phyloP scores from a whole-genome alignment of 2,113 vertebrate genomes.

The Speoplatyrhinus poulsoni region DNA sequence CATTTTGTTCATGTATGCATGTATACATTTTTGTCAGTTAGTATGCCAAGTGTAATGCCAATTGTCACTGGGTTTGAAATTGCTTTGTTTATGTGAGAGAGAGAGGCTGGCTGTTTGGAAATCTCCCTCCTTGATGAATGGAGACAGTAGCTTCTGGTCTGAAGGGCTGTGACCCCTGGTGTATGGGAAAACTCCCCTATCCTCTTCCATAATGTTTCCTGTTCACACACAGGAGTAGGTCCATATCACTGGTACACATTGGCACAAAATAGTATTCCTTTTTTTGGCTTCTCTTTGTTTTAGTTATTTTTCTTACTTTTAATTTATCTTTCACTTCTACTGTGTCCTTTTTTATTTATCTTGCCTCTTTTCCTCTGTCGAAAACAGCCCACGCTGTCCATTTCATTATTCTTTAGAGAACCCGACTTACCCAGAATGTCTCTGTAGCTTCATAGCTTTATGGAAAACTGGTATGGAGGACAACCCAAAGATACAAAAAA shows the following conservation, averaged over 20 bases:
- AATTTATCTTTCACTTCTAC: background rate
- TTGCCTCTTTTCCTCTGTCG: background rate
- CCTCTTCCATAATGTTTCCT: constrained; percentile 1
- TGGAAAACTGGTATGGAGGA: constrained; percentile 61
- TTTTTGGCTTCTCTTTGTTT: background rate
- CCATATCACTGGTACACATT: too few species aligned
- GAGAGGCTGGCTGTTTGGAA: constrained; percentile 17
- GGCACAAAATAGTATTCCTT: too few species aligned
- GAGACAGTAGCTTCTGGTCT: constrained; percentile 44
- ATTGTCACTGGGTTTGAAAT: background rate
- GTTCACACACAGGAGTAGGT: background rate
- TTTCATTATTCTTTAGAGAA: background rate
- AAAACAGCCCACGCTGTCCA: background rate
- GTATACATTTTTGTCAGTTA: background rate
- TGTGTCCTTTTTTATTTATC: constrained; percentile 1
- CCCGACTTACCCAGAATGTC: background rate
- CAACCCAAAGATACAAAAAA: constrained; percentile 51
- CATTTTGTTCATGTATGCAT: too few species aligned
- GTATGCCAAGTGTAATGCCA: background rate
- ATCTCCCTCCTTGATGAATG: constrained; percentile 31
- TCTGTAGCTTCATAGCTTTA: constrained; percentile 7
- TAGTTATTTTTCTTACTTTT: too few species aligned
- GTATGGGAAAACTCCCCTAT: constrained; percentile 31
- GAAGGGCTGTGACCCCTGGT: constrained; percentile 12
- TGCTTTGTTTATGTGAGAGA: constrained; percentile 11